Percentiles rank a stretch among this genome's conserved stretches.
These are phyloP conservation scores for Philereme transversata DNA, from an alignment of 2,888 invertebrate genomes.

Conservation along the genomic window DNA sequence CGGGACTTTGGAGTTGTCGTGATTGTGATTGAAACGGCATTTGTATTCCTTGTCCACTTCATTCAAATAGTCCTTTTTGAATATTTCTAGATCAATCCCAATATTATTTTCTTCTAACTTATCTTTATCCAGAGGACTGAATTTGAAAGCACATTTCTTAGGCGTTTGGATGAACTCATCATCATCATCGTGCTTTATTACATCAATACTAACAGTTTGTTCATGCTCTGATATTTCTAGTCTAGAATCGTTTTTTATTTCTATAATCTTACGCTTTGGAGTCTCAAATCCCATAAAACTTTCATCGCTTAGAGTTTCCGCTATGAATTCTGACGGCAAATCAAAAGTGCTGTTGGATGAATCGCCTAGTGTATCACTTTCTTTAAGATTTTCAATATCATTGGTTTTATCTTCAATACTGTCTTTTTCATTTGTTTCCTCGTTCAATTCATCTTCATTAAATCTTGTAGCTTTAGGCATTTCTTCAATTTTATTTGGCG, in stretches of 20 bases:
- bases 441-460: constrained; percentile 4
- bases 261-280: constrained; percentile 55
- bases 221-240: constrained; percentile 65
- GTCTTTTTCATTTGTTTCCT: background rate
- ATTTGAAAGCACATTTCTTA: constrained; percentile 49
- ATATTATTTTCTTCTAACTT: constrained; percentile 43
- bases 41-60: constrained; percentile 51
- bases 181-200: constrained; percentile 47
- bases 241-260: constrained; percentile 56
- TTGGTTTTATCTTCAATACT: constrained; percentile 4
- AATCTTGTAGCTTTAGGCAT: constrained; percentile 1
- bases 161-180: background rate
- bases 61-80: constrained; percentile 63
- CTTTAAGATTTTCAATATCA: background rate
- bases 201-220: constrained; percentile 55
- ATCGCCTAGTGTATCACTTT: constrained; percentile 10
- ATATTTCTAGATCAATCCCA: constrained; percentile 63
- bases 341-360: constrained; percentile 38
- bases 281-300: constrained; percentile 40
- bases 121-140: constrained; percentile 55
- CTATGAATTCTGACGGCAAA: constrained; percentile 48
- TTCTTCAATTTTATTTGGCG: background rate
- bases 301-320: constrained; percentile 41
- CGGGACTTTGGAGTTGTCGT: background rate
- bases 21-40: constrained; percentile 27